These are phyloP conservation scores for Trichoplax adhaerens DNA, from an alignment of 37 sponge, comb jelly and placozoan genomes.

Conservation along the genomic window DNA sequence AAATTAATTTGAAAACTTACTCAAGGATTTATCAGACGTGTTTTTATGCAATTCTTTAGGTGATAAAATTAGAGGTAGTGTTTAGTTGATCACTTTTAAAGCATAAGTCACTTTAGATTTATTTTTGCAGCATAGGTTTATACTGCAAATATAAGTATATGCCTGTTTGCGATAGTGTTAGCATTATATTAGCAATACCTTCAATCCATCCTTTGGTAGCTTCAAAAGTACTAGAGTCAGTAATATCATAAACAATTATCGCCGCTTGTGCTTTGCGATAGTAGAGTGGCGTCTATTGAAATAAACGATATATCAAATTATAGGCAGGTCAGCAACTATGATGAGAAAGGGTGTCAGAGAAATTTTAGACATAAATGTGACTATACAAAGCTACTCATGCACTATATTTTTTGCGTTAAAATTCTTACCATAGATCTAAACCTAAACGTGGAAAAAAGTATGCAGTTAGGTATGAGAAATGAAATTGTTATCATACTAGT, in stretches of 20 bases:
- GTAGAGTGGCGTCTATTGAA: constrained; percentile 63
- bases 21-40: neutral
- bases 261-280: constrained; percentile 77
- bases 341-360: neutral
- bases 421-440: constrained; percentile 51
- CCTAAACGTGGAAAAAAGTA: constrained; percentile 6
- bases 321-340: neutral
- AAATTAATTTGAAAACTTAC: neutral
- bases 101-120: too few relatives aligned
- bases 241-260: constrained; percentile 69
- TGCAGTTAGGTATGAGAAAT: neutral
- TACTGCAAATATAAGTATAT: neutral
- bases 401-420: neutral
- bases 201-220: constrained; percentile 51
- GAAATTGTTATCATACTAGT: neutral
- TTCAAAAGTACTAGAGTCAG: constrained; percentile 41
- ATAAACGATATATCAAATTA: neutral
- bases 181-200: constrained; percentile 20
- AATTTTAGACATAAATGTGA: neutral
- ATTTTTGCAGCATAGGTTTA: neutral
- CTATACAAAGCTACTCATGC: neutral
- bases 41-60: neutral
- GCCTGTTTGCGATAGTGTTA: neutral
- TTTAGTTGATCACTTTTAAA: too few relatives aligned
- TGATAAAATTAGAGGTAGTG: too few relatives aligned